phyloP scores from a whole-genome alignment of 1,140 invertebrate genomes.

The Drosophila kikkawai region DNA sequence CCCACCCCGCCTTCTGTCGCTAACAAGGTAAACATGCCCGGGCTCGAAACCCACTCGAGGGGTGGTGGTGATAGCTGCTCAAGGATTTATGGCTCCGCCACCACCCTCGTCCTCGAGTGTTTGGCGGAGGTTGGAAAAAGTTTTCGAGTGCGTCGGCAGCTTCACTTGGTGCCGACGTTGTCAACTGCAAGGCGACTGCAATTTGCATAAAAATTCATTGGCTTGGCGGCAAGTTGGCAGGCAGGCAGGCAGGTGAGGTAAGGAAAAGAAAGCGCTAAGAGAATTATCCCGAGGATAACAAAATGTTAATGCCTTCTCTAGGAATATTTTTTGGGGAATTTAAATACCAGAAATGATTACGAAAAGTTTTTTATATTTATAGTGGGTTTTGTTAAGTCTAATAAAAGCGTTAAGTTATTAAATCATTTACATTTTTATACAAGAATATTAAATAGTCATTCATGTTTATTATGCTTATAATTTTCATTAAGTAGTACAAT shows the following conservation, averaged over 20 bases:
- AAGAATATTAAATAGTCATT: neutral
- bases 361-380: constrained; percentile 2
- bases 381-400: neutral
- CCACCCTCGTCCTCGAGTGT: constrained; percentile 29
- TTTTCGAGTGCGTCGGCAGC: constrained; percentile 53
- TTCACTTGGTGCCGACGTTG: constrained; percentile 51
- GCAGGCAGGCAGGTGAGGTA: constrained; percentile 19
- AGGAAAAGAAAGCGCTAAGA: neutral
- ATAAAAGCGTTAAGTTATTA: neutral
- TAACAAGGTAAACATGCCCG: constrained; percentile 73
- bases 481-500: neutral
- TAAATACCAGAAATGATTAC: constrained; percentile 9
- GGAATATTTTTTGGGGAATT: constrained; percentile 21
- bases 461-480: neutral
- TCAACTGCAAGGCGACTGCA: constrained; percentile 79
- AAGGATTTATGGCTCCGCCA: constrained; percentile 75
- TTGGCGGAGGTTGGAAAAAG: constrained; percentile 40
- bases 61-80: constrained; percentile 61
- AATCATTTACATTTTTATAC: neutral
- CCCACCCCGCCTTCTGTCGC: neutral
- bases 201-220: constrained; percentile 84
- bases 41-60: constrained; percentile 8
- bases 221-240: constrained; percentile 64
- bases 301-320: constrained; percentile 18
- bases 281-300: constrained; percentile 36